These are phyloP conservation scores for Salarias fasciatus DNA, from an alignment of 2,797 vertebrate species.

Conservation along the genomic window DNA sequence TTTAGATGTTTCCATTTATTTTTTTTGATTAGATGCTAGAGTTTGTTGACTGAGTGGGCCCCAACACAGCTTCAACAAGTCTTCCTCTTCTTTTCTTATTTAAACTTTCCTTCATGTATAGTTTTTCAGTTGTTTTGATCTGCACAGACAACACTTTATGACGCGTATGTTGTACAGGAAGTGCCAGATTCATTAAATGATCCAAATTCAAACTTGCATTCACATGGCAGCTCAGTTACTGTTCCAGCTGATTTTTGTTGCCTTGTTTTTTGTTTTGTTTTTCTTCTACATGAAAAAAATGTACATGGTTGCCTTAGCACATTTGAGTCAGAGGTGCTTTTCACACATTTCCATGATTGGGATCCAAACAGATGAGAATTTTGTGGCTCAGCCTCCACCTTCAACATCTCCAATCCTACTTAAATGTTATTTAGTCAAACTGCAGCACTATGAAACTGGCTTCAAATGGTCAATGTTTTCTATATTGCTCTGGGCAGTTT, in stretches of 20 bases:
- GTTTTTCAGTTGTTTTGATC: constrained; percentile 39
- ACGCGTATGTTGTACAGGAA: constrained; percentile 18
- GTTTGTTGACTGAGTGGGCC: constrained; percentile 3
- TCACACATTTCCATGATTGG: constrained; percentile 17
- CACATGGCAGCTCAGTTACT: constrained; percentile 53
- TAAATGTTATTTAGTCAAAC: constrained; percentile 8
- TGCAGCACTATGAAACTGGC: constrained; percentile 24
- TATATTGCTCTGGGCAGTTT: constrained; percentile 18
- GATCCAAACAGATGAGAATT: constrained; percentile 17
- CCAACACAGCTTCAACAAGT: constrained; percentile 28
- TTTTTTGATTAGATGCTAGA: too few relatives aligned
- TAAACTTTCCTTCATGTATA: constrained; percentile 6
- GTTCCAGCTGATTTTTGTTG: constrained; percentile 31
- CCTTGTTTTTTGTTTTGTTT: constrained; percentile 33
- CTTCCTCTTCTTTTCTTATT: constrained; percentile 43
- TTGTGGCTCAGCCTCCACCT: constrained; percentile 12
- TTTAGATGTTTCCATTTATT: not conserved
- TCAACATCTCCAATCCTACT: constrained; percentile 32
- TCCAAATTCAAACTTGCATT: constrained; percentile 31
- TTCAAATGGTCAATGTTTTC: constrained; percentile 25
- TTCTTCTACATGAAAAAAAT: constrained; percentile 6
- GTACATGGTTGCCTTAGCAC: constrained; percentile 68
- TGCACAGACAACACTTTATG: constrained; percentile 31
- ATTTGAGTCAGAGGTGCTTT: constrained; percentile 46
- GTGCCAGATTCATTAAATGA: constrained; percentile 12